Percentiles rank a stretch among this genome's conserved stretches.
These are phyloP conservation scores for Eospalax fontanierii DNA, from an alignment of 2,797 vertebrate genomes.

Conservation along the genomic window DNA sequence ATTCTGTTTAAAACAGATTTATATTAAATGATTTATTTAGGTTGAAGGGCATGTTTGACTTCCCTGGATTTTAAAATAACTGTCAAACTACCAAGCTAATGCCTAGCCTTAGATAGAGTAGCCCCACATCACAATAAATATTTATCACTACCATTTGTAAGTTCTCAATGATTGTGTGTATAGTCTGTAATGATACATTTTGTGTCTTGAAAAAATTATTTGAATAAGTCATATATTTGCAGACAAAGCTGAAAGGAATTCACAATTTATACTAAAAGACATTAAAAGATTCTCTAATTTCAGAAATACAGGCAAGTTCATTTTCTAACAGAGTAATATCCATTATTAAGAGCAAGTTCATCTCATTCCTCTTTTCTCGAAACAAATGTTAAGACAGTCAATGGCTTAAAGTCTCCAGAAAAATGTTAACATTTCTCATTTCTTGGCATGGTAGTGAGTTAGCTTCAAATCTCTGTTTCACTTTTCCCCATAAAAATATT, in stretches of 20 bases:
- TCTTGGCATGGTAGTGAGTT: not conserved
- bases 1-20: constrained; percentile 22
- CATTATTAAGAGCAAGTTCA: not conserved
- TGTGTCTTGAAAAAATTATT: not conserved
- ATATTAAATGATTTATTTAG: not conserved
- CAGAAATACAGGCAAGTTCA: not conserved
- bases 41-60: not conserved
- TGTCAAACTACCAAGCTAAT: not conserved
- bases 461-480: not conserved
- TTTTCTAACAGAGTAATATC: not conserved
- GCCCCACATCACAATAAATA: not conserved
- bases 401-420: not conserved
- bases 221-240: not conserved
- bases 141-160: not conserved
- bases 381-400: not conserved
- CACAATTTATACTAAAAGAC: not conserved
- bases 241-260: not conserved
- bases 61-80: not conserved
- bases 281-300: not conserved
- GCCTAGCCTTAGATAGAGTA: not conserved
- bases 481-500: not conserved
- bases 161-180: not conserved
- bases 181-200: not conserved
- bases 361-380: not conserved
- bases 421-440: not conserved